Conservation (phyloP, 2,888 invertebrate species). For the Ligdia adustata region DNA sequence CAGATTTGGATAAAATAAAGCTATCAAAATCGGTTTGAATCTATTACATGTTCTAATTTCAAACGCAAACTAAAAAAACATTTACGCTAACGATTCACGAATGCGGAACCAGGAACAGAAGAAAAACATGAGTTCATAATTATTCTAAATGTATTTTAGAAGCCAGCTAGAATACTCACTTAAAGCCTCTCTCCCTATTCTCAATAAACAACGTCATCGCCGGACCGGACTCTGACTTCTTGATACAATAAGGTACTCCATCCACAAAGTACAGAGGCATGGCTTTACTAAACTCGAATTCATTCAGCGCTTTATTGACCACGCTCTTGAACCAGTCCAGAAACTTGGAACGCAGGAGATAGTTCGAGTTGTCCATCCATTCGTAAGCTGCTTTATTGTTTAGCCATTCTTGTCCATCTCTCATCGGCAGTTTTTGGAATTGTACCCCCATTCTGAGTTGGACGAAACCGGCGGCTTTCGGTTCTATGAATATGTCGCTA, state of each 20-base stretch:
- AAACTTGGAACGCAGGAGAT: constrained; percentile 72
- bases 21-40: no score
- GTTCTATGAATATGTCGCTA: constrained; percentile 64
- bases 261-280: constrained; percentile 42
- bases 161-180: no score
- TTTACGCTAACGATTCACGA: no score
- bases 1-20: no score
- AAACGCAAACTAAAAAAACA: background rate
- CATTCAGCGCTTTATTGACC: constrained; percentile 65
- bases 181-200: constrained; percentile 45
- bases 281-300: constrained; percentile 36
- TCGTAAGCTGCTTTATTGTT: constrained; percentile 61
- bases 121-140: no score
- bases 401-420: constrained; percentile 52
- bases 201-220: constrained; percentile 80
- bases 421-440: constrained; percentile 51
- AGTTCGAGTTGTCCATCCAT: constrained; percentile 68
- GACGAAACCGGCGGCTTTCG: constrained; percentile 71
- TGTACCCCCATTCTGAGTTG: constrained; percentile 66
- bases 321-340: constrained; percentile 81
- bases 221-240: constrained; percentile 70
- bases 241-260: constrained; percentile 65
- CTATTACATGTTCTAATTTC: no score
- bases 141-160: no score
- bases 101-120: no score